Conservation (phyloP, 2,888 invertebrate species). For the Deilephila elpenor region DNA sequence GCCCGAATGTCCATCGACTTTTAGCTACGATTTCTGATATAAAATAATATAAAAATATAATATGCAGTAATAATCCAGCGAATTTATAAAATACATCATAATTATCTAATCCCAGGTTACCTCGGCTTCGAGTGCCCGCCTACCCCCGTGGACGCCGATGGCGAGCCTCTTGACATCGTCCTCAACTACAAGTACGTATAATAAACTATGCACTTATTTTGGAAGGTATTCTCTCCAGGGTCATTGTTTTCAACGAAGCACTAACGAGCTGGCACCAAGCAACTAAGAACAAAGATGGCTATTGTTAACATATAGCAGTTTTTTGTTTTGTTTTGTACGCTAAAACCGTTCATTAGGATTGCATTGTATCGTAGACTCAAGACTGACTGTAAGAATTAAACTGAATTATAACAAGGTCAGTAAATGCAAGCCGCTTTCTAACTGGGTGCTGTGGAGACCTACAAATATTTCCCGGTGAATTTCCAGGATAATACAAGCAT, state of each 20-base stretch:
- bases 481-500: too few relatives aligned
- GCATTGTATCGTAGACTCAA: too few relatives aligned
- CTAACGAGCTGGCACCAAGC: background rate
- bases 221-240: background rate
- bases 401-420: too few relatives aligned
- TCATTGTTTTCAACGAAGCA: background rate
- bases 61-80: background rate
- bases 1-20: too few relatives aligned
- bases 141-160: slow-evolving; percentile 47
- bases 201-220: slow-evolving; percentile 1
- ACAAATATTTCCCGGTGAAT: too few relatives aligned
- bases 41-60: too few relatives aligned
- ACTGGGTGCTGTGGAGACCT: too few relatives aligned
- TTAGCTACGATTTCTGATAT: too few relatives aligned
- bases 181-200: slow-evolving; percentile 60
- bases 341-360: too few relatives aligned
- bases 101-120: slow-evolving; percentile 54
- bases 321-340: background rate
- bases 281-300: background rate
- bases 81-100: background rate
- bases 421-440: too few relatives aligned
- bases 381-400: too few relatives aligned
- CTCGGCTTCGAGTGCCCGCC: slow-evolving; percentile 65
- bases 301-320: background rate
- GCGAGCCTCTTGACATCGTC: slow-evolving; percentile 44